These are phyloP conservation scores for Oedothorax gibbosus DNA, from an alignment of 1,140 invertebrate genomes.

Conservation along the genomic window DNA sequence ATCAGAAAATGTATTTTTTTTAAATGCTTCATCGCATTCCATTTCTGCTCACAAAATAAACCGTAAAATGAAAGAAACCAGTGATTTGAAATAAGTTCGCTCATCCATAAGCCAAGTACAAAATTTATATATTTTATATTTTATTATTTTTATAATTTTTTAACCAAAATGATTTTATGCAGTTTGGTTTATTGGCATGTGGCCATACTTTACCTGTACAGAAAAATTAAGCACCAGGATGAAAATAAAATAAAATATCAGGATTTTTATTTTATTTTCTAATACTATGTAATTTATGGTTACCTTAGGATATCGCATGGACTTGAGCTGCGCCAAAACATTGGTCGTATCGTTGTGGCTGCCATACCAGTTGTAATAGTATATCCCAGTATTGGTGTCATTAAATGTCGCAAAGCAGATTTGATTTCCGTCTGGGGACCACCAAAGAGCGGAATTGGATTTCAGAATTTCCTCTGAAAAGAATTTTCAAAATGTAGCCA, in stretches of 20 bases:
- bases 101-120: too few relatives aligned
- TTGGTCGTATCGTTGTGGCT: constrained; percentile 68
- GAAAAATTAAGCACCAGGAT: not conserved
- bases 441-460: constrained; percentile 88
- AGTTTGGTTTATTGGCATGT: not conserved
- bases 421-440: constrained; percentile 85
- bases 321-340: constrained; percentile 84
- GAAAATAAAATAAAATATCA: not conserved
- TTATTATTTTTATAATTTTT: too few relatives aligned
- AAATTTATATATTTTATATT: too few relatives aligned
- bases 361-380: constrained; percentile 80
- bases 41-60: too few relatives aligned
- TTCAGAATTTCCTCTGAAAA: constrained; percentile 88
- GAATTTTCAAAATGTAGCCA: not conserved
- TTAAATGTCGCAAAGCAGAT: constrained; percentile 91
- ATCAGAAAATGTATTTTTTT: too few relatives aligned
- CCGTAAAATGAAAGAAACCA: too few relatives aligned
- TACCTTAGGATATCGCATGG: constrained; percentile 88
- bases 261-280: not conserved
- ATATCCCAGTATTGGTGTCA: constrained; percentile 84
- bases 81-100: too few relatives aligned
- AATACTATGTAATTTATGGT: constrained; percentile 35
- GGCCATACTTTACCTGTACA: not conserved
- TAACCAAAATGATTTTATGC: too few relatives aligned
- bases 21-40: too few relatives aligned